phyloP scores from a whole-genome alignment of 2,888 invertebrate species.

The Pammene aurita region DNA sequence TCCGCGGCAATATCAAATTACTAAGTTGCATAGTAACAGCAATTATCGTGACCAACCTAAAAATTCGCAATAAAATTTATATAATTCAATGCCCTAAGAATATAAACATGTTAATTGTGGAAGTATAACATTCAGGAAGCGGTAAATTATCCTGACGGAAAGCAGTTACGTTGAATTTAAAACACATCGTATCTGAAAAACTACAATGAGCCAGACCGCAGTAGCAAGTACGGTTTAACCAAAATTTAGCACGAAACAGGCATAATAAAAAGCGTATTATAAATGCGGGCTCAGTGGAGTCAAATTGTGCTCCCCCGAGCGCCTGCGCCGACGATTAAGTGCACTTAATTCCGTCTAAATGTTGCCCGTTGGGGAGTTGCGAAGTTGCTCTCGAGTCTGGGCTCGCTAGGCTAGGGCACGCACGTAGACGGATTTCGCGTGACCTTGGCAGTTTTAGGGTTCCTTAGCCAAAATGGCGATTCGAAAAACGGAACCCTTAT shows the following conservation, averaged over 20 bases:
- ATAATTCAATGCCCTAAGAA: constrained; percentile 21
- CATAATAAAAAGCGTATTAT: constrained; percentile 63
- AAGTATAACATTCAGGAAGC: constrained; percentile 34
- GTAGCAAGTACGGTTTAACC: constrained; percentile 54
- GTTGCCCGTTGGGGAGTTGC: constrained; percentile 66
- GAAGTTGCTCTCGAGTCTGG: constrained; percentile 53
- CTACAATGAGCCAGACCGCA: constrained; percentile 40
- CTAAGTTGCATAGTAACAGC: constrained; percentile 19
- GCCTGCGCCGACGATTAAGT: constrained; percentile 75
- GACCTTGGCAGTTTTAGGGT: constrained; percentile 39
- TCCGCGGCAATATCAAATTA: constrained; percentile 29
- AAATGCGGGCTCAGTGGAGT: constrained; percentile 58
- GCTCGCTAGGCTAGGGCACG: constrained; percentile 44
- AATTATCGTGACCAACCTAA: constrained; percentile 25
- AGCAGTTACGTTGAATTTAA: constrained; percentile 30
- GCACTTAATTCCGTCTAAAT: constrained; percentile 78
- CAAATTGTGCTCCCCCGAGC: constrained; percentile 65
- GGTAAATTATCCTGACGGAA: constrained; percentile 33
- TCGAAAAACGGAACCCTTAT: too few species aligned
- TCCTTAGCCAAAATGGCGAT: too few species aligned
- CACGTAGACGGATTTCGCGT: constrained; percentile 25
- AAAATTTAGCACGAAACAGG: constrained; percentile 56
- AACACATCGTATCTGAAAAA: constrained; percentile 31
- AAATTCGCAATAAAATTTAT: constrained; percentile 19
- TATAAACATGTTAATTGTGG: constrained; percentile 21